Base-by-base conservation (phyloP, 64 coral and sea anemone species). In the Porites lutea region DNA sequence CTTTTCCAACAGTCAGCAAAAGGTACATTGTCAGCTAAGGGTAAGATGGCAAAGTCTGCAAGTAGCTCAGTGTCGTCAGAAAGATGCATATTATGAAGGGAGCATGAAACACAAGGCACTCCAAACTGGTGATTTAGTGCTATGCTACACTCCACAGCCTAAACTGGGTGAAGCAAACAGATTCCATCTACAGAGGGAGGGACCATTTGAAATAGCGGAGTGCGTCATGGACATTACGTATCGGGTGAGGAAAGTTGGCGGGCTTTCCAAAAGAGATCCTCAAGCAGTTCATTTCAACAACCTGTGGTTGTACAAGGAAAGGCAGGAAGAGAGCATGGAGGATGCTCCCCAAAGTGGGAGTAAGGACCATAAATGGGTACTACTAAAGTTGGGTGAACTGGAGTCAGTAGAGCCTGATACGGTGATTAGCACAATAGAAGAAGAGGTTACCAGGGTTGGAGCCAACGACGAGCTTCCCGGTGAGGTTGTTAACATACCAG, bases 141-240 rank as follows among this genome's bases (percentile, higher is more conserved):
- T 37, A 37, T 37, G 27, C 27, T 37, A 37, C 27, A 37, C 27
- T 79, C 63, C 2, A 79, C 43, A 57, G 59, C 9, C 62, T 74
- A 61, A 76, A 90, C 49, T 53, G 79, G 11, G 88, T 68, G 48
- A 48, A 79, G 62, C 63, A 23, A 66, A 46, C 76, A 90, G 7
- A 59, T 45, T 64, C 52, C 86, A 78, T 46, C 43, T 20, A 43
- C 80, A 75, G 48, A 75, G 79, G 21, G 74, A 80, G 72, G 81
- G 87, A 37, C 66, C 72, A 8, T 93, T 79, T 79, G 49, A 77
- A 58, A 65, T 92, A 67, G 61, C 87, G 22, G 82, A 80, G 3
- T 61, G 75, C 11, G 74, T 87, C 59, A 87, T 74, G 10, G 82
- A 93, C 59, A 83, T 93, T 19, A 87, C 83, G 50, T 93, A 93